phyloP scores from a whole-genome alignment of 1,140 invertebrate genomes.

The Homalodisca vitripennis region DNA sequence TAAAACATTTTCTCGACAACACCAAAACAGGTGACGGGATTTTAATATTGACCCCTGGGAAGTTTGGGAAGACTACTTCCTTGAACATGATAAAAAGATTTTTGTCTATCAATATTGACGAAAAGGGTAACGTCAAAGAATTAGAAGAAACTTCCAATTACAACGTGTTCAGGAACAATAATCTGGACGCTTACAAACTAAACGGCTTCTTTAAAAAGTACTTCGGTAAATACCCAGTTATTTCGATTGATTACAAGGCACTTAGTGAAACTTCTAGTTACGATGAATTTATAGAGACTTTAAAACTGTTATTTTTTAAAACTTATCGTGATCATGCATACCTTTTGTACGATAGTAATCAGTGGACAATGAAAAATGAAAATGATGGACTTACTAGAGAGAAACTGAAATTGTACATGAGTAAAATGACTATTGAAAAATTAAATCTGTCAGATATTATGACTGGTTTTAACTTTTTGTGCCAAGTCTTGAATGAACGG shows the following conservation, averaged over 20 bases:
- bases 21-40: neutral
- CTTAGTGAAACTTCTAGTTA: neutral
- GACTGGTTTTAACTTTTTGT: neutral
- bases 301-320: neutral
- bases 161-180: neutral
- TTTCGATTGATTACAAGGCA: neutral
- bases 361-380: neutral
- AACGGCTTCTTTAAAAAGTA: constrained; percentile 1
- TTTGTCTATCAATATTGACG: neutral
- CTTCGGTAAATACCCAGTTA: constrained; percentile 2
- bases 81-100: constrained; percentile 11
- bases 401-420: neutral
- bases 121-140: neutral
- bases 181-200: neutral
- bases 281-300: neutral
- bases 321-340: neutral
- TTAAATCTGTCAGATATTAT: neutral
- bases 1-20: neutral
- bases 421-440: neutral
- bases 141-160: neutral
- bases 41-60: neutral
- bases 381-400: neutral
- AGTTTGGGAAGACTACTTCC: neutral
- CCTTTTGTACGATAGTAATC: neutral
- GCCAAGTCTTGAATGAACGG: neutral